phyloP scores from a whole-genome alignment of 2,113 vertebrate species.

The Lophius piscatorius region DNA sequence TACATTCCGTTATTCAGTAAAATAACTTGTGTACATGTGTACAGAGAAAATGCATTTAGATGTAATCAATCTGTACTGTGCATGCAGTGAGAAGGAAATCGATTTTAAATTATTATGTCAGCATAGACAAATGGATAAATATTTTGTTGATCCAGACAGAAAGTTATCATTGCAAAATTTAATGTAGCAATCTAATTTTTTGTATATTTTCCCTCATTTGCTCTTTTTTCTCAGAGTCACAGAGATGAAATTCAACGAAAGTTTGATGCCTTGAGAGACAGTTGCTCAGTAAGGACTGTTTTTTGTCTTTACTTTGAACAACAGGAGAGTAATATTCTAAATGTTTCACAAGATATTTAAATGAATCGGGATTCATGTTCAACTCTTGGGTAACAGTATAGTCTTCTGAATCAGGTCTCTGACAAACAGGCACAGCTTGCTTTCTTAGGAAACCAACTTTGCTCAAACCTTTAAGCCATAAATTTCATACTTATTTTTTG shows the following conservation, averaged over 20 bases:
- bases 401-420: constrained; percentile 5
- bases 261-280: constrained; percentile 98
- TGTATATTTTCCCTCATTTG: not conserved
- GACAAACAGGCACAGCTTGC: not conserved
- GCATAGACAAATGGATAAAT: no score
- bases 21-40: no score
- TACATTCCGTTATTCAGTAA: constrained; percentile 5
- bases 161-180: not conserved
- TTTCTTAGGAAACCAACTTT: not conserved
- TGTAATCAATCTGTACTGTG: not conserved
- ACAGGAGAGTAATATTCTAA: not conserved
- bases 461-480: no score
- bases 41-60: no score
- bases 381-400: not conserved
- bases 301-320: constrained; percentile 21
- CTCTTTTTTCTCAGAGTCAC: constrained; percentile 62
- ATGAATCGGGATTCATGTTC: constrained; percentile 6
- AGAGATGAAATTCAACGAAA: constrained; percentile 99
- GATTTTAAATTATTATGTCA: not conserved
- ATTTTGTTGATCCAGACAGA: no score
- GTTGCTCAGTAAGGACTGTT: constrained; percentile 93
- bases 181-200: constrained; percentile 1
- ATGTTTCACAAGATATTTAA: constrained; percentile 17
- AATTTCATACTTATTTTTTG: not conserved
- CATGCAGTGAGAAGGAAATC: not conserved